Evolutionary conservation across 1,140 invertebrate species (phyloP).

Genomic region (Phymastichus coffea): DNA sequence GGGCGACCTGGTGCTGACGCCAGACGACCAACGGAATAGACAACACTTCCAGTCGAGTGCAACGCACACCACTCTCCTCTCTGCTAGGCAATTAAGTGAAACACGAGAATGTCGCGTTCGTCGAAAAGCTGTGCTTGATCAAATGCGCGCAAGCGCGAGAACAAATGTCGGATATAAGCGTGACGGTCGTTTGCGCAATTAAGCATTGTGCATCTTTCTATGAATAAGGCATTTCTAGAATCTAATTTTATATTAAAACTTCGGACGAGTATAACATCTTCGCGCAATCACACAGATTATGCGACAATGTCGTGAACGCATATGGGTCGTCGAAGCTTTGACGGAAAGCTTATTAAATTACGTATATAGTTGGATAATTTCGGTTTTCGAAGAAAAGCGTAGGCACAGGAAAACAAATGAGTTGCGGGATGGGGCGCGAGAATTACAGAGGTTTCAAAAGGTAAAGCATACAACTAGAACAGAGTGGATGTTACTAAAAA

Average conservation of each 20-base stretch:
- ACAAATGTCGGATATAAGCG: not conserved
- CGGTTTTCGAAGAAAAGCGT: slow-evolving; percentile 20
- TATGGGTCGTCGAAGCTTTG: slow-evolving; percentile 18
- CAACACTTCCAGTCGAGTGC: slow-evolving; percentile 12
- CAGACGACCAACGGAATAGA: not conserved
- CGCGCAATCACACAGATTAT: too few species aligned
- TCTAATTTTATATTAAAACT: slow-evolving; percentile 26
- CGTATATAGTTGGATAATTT: slow-evolving; percentile 13
- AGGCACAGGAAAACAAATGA: slow-evolving; percentile 8
- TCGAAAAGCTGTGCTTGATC: slow-evolving; percentile 8
- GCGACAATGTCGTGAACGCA: too few species aligned
- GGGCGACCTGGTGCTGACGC: too few species aligned
- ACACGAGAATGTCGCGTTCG: not conserved
- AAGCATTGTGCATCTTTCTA: slow-evolving; percentile 16
- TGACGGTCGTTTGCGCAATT: not conserved
- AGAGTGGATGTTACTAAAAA: slow-evolving; percentile 44
- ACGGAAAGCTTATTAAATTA: slow-evolving; percentile 19
- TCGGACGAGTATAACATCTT: not conserved
- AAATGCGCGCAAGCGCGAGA: not conserved
- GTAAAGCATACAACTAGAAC: too few species aligned
- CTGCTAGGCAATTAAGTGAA: not conserved
- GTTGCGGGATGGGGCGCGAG: not conserved
- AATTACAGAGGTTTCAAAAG: slow-evolving; percentile 10
- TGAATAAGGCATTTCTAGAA: slow-evolving; percentile 5
- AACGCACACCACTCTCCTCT: slow-evolving; percentile 10